A percentile compares a stretch with the other conserved stretches of the same genome.
Evolutionary conservation across 92 coral and sea anemone genomes (phyloP).

Genomic region (Pocillopora meandrina): DNA sequence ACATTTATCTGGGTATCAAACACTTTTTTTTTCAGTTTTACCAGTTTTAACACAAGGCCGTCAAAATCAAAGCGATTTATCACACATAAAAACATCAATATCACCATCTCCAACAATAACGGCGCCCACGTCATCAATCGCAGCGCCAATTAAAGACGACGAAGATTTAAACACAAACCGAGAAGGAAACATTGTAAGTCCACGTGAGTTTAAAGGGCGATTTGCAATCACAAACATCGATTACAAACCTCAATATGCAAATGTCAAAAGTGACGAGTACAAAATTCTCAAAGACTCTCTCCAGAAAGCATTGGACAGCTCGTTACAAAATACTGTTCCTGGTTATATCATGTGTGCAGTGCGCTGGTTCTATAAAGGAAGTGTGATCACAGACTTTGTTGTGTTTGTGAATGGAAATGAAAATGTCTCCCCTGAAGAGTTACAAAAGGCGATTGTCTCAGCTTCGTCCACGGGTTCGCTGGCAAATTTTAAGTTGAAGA

Average conservation of each 20-base stretch:
- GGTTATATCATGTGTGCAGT: conserved; percentile 16
- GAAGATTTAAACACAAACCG: neutral
- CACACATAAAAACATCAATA: neutral
- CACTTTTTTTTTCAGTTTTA: neutral
- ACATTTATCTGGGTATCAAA: neutral
- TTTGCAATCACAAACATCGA: neutral
- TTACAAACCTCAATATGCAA: conserved; percentile 9
- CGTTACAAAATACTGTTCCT: neutral
- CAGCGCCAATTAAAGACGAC: neutral
- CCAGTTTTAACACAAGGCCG: neutral
- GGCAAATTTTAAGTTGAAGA: neutral
- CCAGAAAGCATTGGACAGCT: neutral
- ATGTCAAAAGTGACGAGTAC: conserved; percentile 3
- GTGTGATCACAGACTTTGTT: conserved; percentile 18
- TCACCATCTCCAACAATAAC: neutral
- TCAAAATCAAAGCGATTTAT: conserved; percentile 7
- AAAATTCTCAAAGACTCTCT: conserved; percentile 5
- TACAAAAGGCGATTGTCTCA: neutral
- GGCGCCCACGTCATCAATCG: neutral
- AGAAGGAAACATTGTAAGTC: neutral
- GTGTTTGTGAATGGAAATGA: neutral
- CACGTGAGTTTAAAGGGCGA: conserved; percentile 6
- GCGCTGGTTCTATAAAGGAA: conserved; percentile 18
- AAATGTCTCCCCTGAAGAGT: neutral
- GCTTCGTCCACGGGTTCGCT: conserved; percentile 8